Conservation (phyloP, 2,113 vertebrate genomes). For the Trochalopteron elliotii region DNA sequence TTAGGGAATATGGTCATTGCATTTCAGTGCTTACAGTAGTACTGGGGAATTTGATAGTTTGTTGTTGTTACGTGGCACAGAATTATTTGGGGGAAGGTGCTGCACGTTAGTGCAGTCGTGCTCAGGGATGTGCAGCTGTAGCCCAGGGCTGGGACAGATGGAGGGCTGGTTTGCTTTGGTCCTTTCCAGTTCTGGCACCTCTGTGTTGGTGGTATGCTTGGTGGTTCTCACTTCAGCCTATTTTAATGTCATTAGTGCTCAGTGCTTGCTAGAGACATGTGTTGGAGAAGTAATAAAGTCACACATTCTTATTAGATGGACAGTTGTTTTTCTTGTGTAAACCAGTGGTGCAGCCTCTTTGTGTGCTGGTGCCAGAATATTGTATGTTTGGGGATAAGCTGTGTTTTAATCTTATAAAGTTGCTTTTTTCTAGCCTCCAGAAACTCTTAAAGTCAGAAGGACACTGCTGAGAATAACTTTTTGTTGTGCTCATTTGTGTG, state of each 20-base stretch:
- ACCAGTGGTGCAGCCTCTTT: neutral
- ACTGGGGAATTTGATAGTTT: neutral
- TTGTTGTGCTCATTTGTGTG: neutral
- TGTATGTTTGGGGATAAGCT: neutral
- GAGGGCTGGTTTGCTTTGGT: neutral
- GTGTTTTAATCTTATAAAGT: neutral
- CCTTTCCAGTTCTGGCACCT: neutral
- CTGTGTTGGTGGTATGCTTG: fast-evolving
- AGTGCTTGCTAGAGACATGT: neutral
- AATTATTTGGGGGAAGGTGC: neutral
- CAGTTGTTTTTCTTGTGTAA: neutral
- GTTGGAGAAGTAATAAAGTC: neutral
- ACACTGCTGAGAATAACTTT: neutral
- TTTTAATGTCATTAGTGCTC: neutral
- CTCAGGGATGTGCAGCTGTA: neutral
- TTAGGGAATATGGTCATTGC: neutral
- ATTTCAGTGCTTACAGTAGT: neutral
- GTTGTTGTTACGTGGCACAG: fast-evolving
- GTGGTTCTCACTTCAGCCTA: neutral
- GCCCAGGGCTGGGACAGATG: neutral
- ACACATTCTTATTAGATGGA: fast-evolving
- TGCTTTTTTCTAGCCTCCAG: neutral
- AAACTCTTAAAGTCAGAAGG: neutral
- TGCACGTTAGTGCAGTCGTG: neutral
- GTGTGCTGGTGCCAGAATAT: neutral